These are phyloP conservation scores for Lymantria dispar DNA, from an alignment of 2,888 invertebrate genomes.

Conservation along the genomic window DNA sequence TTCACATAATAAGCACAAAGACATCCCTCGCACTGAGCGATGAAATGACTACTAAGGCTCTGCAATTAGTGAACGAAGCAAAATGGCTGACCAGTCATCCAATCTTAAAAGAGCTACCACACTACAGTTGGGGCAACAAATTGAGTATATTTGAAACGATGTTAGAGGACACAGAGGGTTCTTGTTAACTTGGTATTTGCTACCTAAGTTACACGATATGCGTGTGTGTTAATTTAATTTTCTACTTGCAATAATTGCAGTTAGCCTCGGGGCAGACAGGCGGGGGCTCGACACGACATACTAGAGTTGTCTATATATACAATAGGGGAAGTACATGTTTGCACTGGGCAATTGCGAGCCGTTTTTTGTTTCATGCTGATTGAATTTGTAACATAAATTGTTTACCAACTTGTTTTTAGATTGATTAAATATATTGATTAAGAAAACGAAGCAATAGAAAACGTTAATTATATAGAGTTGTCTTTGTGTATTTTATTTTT, in stretches of 20 bases:
- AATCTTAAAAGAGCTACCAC: conserved; percentile 23
- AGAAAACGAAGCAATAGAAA: too few relatives aligned
- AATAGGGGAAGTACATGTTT: conserved; percentile 45
- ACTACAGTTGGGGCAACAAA: conserved; percentile 3
- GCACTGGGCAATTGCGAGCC: conserved; percentile 21
- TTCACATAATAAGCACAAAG: conserved; percentile 62
- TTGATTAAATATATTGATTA: too few relatives aligned
- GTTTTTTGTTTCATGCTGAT: neutral
- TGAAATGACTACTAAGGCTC: conserved; percentile 70
- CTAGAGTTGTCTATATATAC: conserved; percentile 66
- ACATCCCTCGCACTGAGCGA: conserved; percentile 63
- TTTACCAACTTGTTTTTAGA: neutral
- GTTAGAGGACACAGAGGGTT: conserved; percentile 31
- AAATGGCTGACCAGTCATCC: conserved; percentile 72
- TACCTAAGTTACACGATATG: conserved; percentile 60
- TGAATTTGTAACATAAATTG: neutral
- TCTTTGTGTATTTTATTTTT: too few relatives aligned
- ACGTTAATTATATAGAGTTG: too few relatives aligned
- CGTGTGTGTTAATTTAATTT: conserved; percentile 82
- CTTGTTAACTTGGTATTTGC: conserved; percentile 48
- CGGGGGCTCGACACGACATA: conserved; percentile 48
- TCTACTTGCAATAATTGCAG: conserved; percentile 74
- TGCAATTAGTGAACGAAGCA: conserved; percentile 74
- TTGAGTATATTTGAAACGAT: conserved; percentile 19
- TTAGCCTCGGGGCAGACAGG: conserved; percentile 51